phyloP scores from a whole-genome alignment of 2,888 invertebrate genomes.

The Anticlea derivata region DNA sequence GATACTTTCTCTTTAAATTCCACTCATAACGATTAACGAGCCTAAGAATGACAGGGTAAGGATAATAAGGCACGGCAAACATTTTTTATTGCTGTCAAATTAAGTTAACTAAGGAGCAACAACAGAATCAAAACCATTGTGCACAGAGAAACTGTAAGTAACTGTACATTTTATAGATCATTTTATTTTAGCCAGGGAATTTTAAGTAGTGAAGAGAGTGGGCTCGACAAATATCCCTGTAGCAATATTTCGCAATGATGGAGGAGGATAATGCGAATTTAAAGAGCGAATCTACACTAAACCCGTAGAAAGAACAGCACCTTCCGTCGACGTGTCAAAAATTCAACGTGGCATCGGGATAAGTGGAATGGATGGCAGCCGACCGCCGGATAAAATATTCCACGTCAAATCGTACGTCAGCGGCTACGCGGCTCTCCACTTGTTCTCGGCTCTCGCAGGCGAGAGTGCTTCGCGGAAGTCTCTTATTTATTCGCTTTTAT shows the following conservation, averaged over 20 bases:
- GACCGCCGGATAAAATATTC: slow-evolving; percentile 79
- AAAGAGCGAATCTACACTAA: slow-evolving; percentile 73
- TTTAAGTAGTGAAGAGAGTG: slow-evolving; percentile 26
- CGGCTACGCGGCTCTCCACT: slow-evolving; percentile 74
- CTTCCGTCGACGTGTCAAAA: slow-evolving; percentile 76
- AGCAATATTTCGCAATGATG: slow-evolving; percentile 48
- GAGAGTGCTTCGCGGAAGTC: slow-evolving; percentile 77
- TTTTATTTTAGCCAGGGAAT: not conserved
- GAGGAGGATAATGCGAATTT: slow-evolving; percentile 69
- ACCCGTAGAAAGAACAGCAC: slow-evolving; percentile 73
- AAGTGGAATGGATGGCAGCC: slow-evolving; percentile 81
- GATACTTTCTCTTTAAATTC: no score
- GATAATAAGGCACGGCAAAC: no score
- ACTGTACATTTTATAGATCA: no score
- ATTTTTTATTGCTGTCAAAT: no score
- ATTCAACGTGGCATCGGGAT: slow-evolving; percentile 78
- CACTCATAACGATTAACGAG: no score
- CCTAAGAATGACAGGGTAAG: no score
- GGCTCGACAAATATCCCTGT: slow-evolving; percentile 21
- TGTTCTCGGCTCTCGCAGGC: slow-evolving; percentile 55
- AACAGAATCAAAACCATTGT: no score
- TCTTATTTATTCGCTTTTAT: slow-evolving; percentile 80
- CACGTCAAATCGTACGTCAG: slow-evolving; percentile 82
- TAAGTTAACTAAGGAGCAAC: no score
- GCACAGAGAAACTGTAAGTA: no score